These are phyloP conservation scores for Drosophila albomicans DNA, from an alignment of 1,140 invertebrate species.

Conservation along the genomic window DNA sequence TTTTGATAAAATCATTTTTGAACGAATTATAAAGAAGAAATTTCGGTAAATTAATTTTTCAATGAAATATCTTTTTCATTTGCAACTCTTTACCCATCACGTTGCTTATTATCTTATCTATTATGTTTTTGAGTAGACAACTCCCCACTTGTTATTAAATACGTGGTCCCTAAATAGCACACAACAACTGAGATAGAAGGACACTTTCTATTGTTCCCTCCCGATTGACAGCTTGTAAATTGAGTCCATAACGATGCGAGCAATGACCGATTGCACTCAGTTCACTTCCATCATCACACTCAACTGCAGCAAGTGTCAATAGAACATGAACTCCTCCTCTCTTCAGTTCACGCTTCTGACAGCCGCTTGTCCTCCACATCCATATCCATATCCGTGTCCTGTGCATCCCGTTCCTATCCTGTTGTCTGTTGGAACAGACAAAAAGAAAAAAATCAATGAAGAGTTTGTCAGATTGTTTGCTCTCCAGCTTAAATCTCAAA, in stretches of 20 bases:
- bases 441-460: constrained; percentile 61
- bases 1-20: too few species aligned
- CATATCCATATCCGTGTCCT: not conserved
- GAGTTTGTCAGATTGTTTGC: constrained; percentile 60
- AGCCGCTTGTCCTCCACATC: too few species aligned
- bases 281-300: constrained; percentile 54
- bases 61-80: too few species aligned
- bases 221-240: constrained; percentile 12
- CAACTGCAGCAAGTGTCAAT: constrained; percentile 72
- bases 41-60: too few species aligned
- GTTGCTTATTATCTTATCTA: not conserved
- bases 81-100: too few species aligned
- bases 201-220: not conserved
- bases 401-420: not conserved
- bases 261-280: constrained; percentile 51
- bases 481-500: constrained; percentile 35
- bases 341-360: constrained; percentile 36
- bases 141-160: constrained; percentile 4
- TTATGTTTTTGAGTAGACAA: not conserved
- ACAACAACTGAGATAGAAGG: constrained; percentile 12
- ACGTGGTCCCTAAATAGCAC: constrained; percentile 13
- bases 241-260: constrained; percentile 47
- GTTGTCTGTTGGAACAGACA: not conserved
- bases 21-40: too few species aligned
- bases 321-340: constrained; percentile 60